Conservation (phyloP, 2,888 invertebrate genomes). For the Agriotes lineatus region DNA sequence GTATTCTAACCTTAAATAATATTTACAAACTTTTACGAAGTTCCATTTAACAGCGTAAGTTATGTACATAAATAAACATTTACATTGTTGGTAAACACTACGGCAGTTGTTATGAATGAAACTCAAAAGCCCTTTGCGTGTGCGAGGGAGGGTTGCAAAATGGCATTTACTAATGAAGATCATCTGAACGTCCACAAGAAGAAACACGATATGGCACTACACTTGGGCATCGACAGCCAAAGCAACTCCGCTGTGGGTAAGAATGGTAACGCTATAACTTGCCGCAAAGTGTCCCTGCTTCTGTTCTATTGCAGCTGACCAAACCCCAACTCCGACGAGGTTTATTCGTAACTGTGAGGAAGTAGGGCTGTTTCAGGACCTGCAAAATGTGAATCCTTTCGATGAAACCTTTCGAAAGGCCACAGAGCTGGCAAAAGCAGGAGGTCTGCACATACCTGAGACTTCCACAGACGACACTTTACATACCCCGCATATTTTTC, state of each 20-base stretch:
- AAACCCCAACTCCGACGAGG: slow-evolving; percentile 94
- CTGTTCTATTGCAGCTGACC: slow-evolving; percentile 74
- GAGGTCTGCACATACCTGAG: slow-evolving; percentile 59
- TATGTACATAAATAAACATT: no score
- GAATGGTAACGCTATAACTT: no score
- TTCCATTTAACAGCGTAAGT: no score
- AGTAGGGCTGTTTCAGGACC: slow-evolving; percentile 91
- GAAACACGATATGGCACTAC: slow-evolving; percentile 88
- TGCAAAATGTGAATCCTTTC: slow-evolving; percentile 93
- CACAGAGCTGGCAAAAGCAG: slow-evolving; percentile 75
- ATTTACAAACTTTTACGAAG: no score
- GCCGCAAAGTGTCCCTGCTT: no score
- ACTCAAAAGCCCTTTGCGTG: slow-evolving; percentile 80
- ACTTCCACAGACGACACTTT: slow-evolving; percentile 76
- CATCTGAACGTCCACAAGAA: slow-evolving; percentile 83
- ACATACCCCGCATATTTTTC: slow-evolving; percentile 87
- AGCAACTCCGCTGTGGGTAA: slow-evolving; percentile 56
- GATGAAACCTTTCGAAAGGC: slow-evolving; percentile 94
- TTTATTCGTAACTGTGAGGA: slow-evolving; percentile 95
- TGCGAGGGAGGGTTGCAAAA: slow-evolving; percentile 76
- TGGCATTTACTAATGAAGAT: slow-evolving; percentile 86
- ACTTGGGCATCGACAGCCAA: slow-evolving; percentile 75
- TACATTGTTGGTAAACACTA: no score
- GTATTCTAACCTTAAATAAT: no score
- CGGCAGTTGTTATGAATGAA: slow-evolving; percentile 22